Evolutionary conservation across 1,140 invertebrate genomes (phyloP).

Genomic region (Temnothorax nylanderi): DNA sequence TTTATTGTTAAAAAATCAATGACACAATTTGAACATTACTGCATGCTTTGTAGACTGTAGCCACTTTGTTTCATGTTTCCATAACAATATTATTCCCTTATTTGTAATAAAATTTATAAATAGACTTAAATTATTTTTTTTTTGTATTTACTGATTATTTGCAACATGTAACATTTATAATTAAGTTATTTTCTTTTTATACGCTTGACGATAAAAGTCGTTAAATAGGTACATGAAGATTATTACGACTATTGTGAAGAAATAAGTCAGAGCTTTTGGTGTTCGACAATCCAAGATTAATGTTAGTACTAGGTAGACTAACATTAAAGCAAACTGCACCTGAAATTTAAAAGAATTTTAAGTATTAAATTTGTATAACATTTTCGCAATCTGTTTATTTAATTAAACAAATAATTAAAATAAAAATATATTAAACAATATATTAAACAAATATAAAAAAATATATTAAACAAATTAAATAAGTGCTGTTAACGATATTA

Average conservation of each 20-base stretch:
- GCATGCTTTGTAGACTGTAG: not conserved
- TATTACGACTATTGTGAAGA: conserved; percentile 86
- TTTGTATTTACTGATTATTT: not conserved
- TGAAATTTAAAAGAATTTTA: conserved; percentile 64
- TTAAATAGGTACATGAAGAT: conserved; percentile 88
- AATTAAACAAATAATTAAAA: not conserved
- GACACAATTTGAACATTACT: not conserved
- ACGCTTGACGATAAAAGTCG: conserved; percentile 88
- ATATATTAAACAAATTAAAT: not conserved
- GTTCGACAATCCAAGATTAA: conserved; percentile 86
- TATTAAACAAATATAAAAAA: no score
- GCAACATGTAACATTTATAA: not conserved
- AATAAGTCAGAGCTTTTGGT: conserved; percentile 87
- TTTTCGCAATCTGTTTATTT: not conserved
- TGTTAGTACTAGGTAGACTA: conserved; percentile 84
- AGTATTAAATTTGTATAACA: conserved; percentile 2
- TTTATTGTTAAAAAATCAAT: not conserved
- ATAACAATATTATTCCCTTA: not conserved
- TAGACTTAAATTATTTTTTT: not conserved
- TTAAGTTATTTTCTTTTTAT: conserved; percentile 82
- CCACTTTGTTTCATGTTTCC: not conserved
- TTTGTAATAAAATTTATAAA: not conserved
- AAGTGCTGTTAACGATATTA: not conserved
- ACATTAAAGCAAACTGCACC: conserved; percentile 87
- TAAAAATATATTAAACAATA: no score